Evolutionary conservation across 2,888 invertebrate species (phyloP), one percentile per base, ranked within the genome.

Genomic region (Hirtodrosophila alboralis): DNA sequence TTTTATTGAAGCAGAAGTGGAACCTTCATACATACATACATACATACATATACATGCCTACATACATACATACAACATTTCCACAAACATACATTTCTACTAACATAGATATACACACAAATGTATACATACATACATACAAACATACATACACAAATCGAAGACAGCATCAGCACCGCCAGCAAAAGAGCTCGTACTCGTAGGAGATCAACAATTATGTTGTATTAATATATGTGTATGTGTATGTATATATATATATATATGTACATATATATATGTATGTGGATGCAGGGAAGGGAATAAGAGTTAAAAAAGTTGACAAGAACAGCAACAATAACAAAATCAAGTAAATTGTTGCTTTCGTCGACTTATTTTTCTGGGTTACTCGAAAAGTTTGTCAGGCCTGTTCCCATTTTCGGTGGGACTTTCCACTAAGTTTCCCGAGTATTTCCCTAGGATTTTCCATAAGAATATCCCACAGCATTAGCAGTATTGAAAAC

Each of bases 201-300:
- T 18, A 43, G 36, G 23, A 38, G 53, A 67, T 47, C 65, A 54
- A 62, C 70, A 58, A 58, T 63, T 69, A 69, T 67, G 38, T 67
- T 59, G 37, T 38, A 47, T 49, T 28, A 18, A 36, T 47, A 21
- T 26, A 16, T 7, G 5, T 8, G 18, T 14, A 27, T 8, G 10
- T 10, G n/a, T 7, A 18, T 7, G 13, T 26, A 13, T 31, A 8
- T 26, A 21, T 30, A 33, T 30, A 10, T n/a, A 10, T 30, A 13
- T 26, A 16, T 31, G 9, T 5, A 33, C 23, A 10, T 10, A 8
- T 30, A 10, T 18, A 16, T 31, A 7, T 3, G 10, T 14, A 12
- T 31, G 31, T 49, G 30, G 12, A 49, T 56, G 23, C 37, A 33
- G 18, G 33, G 10, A 40, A 47, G 41, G 21, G 21, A 40, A 27